Conservation (phyloP, 2,888 invertebrate species). For the Dryadula phaetusa region DNA sequence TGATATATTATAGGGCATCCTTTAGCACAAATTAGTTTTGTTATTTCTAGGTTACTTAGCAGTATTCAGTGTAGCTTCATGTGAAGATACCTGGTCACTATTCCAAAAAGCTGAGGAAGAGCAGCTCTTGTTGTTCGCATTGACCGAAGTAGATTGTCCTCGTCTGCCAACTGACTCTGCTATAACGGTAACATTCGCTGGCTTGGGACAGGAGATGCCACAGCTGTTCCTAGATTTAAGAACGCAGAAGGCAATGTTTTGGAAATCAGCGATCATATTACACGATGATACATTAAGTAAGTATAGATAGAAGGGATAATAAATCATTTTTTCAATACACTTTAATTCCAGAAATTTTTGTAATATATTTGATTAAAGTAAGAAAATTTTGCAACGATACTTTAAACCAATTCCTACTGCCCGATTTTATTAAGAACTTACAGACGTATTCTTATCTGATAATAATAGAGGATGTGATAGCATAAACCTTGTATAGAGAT, state of each 20-base stretch:
- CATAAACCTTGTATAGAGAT: no score
- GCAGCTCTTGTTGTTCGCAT: constrained; percentile 88
- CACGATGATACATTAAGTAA: constrained; percentile 90
- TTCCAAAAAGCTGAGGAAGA: constrained; percentile 86
- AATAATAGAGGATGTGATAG: no score
- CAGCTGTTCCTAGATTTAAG: constrained; percentile 91
- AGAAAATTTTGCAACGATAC: no score
- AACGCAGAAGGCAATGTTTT: constrained; percentile 86
- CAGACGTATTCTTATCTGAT: no score
- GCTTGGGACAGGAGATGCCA: constrained; percentile 88
- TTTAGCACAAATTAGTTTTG: no score
- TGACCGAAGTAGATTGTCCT: constrained; percentile 92
- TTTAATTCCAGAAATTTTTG: no score
- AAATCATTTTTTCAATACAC: no score
- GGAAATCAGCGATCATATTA: constrained; percentile 89
- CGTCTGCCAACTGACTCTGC: constrained; percentile 87
- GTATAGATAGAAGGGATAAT: no score
- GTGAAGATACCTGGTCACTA: constrained; percentile 89
- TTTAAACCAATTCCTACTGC: no score
- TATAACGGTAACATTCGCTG: constrained; percentile 88
- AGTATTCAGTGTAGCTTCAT: constrained; percentile 90
- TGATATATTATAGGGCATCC: no score
- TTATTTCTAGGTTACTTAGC: constrained; percentile 86
- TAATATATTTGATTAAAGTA: no score
- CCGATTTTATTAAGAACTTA: no score